Conservation (phyloP, 2,797 vertebrate species). For the Telmatherina bonti region DNA sequence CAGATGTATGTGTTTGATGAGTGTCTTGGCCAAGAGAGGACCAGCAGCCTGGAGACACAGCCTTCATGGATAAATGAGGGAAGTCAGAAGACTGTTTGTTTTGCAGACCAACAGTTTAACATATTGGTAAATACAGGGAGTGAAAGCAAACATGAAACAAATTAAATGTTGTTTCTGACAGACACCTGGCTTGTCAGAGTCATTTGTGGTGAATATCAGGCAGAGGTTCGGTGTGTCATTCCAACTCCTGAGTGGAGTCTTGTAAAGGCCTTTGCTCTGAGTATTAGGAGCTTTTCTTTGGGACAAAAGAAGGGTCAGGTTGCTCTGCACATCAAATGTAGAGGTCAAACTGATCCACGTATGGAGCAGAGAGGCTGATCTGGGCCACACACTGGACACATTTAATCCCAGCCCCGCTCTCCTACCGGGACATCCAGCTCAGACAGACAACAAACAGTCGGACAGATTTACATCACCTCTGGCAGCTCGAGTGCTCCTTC, state of each 20-base stretch:
- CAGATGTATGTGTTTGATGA: too few relatives aligned
- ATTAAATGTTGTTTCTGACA: too few relatives aligned
- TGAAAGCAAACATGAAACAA: too few relatives aligned
- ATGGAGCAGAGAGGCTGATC: conserved; percentile 60
- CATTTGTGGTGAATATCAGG: conserved; percentile 15
- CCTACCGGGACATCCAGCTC: conserved; percentile 52
- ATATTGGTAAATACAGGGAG: too few relatives aligned
- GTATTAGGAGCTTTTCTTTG: conserved; percentile 61
- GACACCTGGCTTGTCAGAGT: too few relatives aligned
- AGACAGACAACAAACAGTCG: conserved; percentile 69
- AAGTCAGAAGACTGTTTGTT: too few relatives aligned
- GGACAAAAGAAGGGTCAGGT: conserved; percentile 62
- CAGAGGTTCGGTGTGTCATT: conserved; percentile 21
- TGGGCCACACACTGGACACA: conserved; percentile 77
- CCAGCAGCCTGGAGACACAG: too few relatives aligned
- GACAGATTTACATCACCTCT: conserved; percentile 75
- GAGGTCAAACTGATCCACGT: conserved; percentile 75
- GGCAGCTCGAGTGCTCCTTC: conserved; percentile 73
- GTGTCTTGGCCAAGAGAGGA: too few relatives aligned
- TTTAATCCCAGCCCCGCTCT: conserved; percentile 64
- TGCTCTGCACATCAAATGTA: conserved; percentile 72
- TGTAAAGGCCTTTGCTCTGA: conserved; percentile 62
- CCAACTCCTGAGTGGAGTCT: conserved; percentile 47
- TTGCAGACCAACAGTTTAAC: too few relatives aligned
- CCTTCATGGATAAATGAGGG: too few relatives aligned